Evolutionary conservation across 2,113 vertebrate genomes (phyloP), one percentile per base, ranked within the genome.

Genomic region (Ptilonorhynchus violaceus): DNA sequence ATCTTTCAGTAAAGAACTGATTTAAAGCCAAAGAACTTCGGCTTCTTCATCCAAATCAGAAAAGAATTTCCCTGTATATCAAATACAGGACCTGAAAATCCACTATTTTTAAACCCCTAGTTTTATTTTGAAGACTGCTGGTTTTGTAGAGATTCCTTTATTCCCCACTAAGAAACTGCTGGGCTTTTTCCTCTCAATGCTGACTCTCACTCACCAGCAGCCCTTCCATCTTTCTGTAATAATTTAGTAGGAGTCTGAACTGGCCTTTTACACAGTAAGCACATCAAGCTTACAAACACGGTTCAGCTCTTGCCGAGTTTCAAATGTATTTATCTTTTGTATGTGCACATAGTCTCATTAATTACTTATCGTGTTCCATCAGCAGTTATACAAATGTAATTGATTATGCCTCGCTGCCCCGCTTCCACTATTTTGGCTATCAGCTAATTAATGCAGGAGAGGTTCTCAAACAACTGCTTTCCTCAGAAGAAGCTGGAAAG

Each of bases 341-440:
- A 16, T 47, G 52, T 47, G 66, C 42, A 11, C 84, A 46, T 1
- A 42, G 63, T 75, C 70, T 96, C 88, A 85, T 96, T 96, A 96
- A 93, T 97, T 95, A 93, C 46, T 93, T 82, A 95, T 85, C 53
- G 4, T 47, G 92, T 93, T 85, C 86, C 91, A 82, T 89, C 89
- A 84, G 89, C 28, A 16, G 52, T 85, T 96, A 83, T 82, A 73
- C 68, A 84, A 89, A 70, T 81, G 73, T n/a, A 88, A 87, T 58
- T 85, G 85, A 95, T 97, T 89, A 90, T 69, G 76, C 85, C 72
- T 93, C 46, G 0, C 37, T 96, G 77, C 70, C 31, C 55, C 3
- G 0, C 89, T 92, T 92, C 91, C 53, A 83, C 80, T 80, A 64
- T 97, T 95, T 94, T 92, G 74, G 55, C 87, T 92, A 72, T 81